Evolutionary conservation across 2,888 invertebrate species (phyloP).

Genomic region (Bellardia pandia): DNA sequence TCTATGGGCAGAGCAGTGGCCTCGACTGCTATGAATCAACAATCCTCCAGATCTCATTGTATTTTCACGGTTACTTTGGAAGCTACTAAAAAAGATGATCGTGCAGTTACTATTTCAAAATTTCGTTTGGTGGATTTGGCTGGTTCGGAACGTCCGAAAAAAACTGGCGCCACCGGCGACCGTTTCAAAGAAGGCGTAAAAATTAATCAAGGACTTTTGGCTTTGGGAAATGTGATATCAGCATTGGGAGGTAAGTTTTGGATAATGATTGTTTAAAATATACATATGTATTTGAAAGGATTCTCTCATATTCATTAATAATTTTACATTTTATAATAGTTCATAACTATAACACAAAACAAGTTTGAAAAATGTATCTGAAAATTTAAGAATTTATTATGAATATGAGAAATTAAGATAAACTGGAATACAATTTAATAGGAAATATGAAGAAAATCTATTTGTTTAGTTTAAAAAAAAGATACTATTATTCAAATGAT

Average conservation of each 20-base stretch:
- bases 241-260: constrained; percentile 89
- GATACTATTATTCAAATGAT: no score
- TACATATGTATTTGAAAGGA: no score
- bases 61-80: constrained; percentile 91
- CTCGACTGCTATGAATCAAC: constrained; percentile 95
- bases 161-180: constrained; percentile 94
- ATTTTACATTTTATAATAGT: no score
- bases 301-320: no score
- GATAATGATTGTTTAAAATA: neutral
- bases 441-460: no score
- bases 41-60: constrained; percentile 95
- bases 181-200: constrained; percentile 95
- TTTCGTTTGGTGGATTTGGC: constrained; percentile 96
- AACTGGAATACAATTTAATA: no score
- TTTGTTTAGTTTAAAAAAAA: no score
- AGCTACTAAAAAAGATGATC: constrained; percentile 87
- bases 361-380: no score
- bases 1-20: constrained; percentile 92
- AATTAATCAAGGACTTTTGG: constrained; percentile 95
- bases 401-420: no score
- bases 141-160: constrained; percentile 95
- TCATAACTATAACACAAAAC: no score
- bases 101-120: constrained; percentile 90
- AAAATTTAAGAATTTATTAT: no score
- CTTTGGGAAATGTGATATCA: constrained; percentile 97